Conservation (phyloP, 2,888 invertebrate genomes). For the Mellilla xanthometata region DNA sequence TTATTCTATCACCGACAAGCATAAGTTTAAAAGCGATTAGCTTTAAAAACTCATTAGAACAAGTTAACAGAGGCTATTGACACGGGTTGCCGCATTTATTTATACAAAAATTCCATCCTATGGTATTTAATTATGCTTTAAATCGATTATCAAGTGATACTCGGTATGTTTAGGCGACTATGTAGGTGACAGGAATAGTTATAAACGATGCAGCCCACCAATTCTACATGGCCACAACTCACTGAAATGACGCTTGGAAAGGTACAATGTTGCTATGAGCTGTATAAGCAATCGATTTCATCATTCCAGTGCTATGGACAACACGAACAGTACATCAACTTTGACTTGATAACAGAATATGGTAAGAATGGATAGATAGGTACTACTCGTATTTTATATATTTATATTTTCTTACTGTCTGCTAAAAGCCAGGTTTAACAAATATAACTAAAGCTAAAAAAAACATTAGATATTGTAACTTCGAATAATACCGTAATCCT, state of each 20-base stretch:
- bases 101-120: conserved; percentile 2
- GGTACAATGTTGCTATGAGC: conserved; percentile 62
- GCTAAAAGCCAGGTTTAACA: too few species aligned
- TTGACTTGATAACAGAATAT: background rate
- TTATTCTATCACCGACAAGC: too few species aligned
- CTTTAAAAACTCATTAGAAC: background rate
- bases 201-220: conserved; percentile 29
- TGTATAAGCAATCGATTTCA: conserved; percentile 64
- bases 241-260: conserved; percentile 41
- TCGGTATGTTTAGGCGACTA: conserved; percentile 24
- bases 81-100: background rate
- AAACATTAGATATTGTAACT: too few species aligned
- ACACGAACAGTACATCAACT: conserved; percentile 5
- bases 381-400: too few species aligned
- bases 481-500: too few species aligned
- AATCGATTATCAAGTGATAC: conserved; percentile 25
- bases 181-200: conserved; percentile 25
- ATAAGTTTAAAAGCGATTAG: too few species aligned
- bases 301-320: conserved; percentile 39
- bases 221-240: conserved; percentile 27
- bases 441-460: too few species aligned
- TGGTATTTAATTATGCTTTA: conserved; percentile 5
- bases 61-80: background rate
- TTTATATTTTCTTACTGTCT: too few species aligned
- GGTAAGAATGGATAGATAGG: too few species aligned